phyloP scores from a whole-genome alignment of 2,113 vertebrate species.

The Megaptera novaeangliae region DNA sequence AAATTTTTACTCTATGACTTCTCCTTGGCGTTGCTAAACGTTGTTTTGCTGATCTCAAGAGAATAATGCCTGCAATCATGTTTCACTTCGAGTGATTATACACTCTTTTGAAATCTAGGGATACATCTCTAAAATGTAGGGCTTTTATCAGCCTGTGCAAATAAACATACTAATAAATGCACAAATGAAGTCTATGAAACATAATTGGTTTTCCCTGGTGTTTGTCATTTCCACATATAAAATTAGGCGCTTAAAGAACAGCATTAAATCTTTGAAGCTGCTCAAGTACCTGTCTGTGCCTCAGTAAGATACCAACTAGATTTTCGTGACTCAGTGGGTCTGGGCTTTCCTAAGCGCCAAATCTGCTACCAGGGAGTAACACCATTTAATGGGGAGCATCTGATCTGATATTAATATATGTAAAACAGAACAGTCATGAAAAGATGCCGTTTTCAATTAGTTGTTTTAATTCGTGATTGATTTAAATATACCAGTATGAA shows the following conservation, averaged over 20 bases:
- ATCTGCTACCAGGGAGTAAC: not conserved
- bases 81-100: not conserved
- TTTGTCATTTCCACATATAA: not conserved
- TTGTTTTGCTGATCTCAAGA: not conserved
- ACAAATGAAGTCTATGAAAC: not conserved
- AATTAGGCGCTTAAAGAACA: not conserved
- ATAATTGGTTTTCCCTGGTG: not conserved
- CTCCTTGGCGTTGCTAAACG: constrained; percentile 7
- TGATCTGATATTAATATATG: not conserved
- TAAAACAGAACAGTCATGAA: not conserved
- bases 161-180: not conserved
- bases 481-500: constrained; percentile 29
- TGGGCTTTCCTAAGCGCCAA: not conserved
- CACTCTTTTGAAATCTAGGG: not conserved
- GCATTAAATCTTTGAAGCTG: not conserved
- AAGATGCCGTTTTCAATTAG: not conserved
- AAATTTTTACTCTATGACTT: not conserved
- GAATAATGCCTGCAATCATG: not conserved
- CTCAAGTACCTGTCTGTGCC: not conserved
- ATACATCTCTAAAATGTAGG: not conserved
- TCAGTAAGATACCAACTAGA: not conserved
- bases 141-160: not conserved
- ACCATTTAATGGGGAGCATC: not conserved
- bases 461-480: constrained; percentile 27
- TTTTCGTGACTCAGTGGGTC: not conserved